Conservation (phyloP, 1,140 invertebrate species). For the Drosophila ercepeae region DNA sequence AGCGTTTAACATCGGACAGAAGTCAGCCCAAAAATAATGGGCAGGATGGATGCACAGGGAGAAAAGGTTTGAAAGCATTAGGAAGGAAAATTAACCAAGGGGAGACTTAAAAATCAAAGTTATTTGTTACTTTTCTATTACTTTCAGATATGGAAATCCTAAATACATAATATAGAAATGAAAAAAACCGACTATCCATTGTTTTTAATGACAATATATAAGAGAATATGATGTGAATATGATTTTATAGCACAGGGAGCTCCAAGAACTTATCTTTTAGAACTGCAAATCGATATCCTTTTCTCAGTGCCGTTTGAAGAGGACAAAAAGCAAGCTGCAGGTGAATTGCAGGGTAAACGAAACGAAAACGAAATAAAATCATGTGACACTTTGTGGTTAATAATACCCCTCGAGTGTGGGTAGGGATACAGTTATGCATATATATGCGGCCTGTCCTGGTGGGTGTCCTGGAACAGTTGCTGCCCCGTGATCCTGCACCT, state of each 20-base stretch:
- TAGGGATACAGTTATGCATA: conserved; percentile 32
- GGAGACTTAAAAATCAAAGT: too few species aligned
- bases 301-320: not conserved
- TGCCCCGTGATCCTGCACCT: not conserved
- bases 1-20: conserved; percentile 66
- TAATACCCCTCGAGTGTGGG: conserved; percentile 46
- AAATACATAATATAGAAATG: too few species aligned
- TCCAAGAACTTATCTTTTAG: too few species aligned
- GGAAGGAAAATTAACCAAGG: not conserved
- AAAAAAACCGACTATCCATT: too few species aligned
- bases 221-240: not conserved
- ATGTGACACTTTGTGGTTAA: conserved; percentile 82
- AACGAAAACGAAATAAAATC: conserved; percentile 69
- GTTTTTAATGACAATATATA: too few species aligned
- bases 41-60: not conserved
- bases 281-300: not conserved
- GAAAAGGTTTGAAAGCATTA: not conserved
- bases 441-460: not conserved
- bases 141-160: too few species aligned
- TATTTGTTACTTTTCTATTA: too few species aligned
- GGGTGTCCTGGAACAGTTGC: not conserved
- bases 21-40: conserved; percentile 71
- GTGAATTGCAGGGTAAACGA: conserved; percentile 61
- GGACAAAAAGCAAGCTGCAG: conserved; percentile 64
- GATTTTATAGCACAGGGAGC: not conserved